Evolutionary conservation across 2,888 invertebrate genomes (phyloP), one percentile per base, ranked within the genome.

Genomic region (Silvanus unidentatus): DNA sequence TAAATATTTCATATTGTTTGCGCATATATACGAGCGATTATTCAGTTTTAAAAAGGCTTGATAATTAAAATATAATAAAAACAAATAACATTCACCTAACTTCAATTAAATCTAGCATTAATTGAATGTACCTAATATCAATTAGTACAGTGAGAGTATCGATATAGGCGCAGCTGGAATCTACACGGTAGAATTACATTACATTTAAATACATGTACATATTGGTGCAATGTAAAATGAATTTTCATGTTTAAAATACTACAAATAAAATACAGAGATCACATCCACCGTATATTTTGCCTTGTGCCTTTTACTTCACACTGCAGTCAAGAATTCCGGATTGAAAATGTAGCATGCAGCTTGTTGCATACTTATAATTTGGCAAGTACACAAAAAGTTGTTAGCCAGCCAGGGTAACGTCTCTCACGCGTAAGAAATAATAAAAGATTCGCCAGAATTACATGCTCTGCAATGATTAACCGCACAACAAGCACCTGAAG

Each of bases 91-190:
- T 49, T 49, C 44, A 49, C 50, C 44, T 50, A 50, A 50, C 57
- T 55, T 22, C 22, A 22, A 22, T n/a, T 55, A 53, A 53, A 57
- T 54, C 50, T 49, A 54, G 55, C 54, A 58, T 58, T 59, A 59
- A 59, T 59, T 59, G 57, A 49, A 43, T 49, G 43, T 36, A n/a
- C n/a, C n/a, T n/a, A 55, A 59, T 59, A 55, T 58, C 58, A 59
- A 58, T 59, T 57, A 59, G 50, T 54, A 37, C 45, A 40, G n/a
- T n/a, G n/a, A n/a, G n/a, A n/a, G n/a, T n/a, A n/a, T n/a, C n/a
- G n/a, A n/a, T n/a, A n/a, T n/a, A n/a, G 16, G 42, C 54, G 40
- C 59, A 47, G 52, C 54, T 49, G 59, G 59, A 49, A 48, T 50
- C 54, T 51, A 47, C 44, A 45, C 50, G 40, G 47, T 45, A 40